Percentiles rank a stretch among this genome's conserved stretches.
These are phyloP conservation scores for Bombus superbus DNA, from an alignment of 1,140 invertebrate genomes.

Conservation along the genomic window DNA sequence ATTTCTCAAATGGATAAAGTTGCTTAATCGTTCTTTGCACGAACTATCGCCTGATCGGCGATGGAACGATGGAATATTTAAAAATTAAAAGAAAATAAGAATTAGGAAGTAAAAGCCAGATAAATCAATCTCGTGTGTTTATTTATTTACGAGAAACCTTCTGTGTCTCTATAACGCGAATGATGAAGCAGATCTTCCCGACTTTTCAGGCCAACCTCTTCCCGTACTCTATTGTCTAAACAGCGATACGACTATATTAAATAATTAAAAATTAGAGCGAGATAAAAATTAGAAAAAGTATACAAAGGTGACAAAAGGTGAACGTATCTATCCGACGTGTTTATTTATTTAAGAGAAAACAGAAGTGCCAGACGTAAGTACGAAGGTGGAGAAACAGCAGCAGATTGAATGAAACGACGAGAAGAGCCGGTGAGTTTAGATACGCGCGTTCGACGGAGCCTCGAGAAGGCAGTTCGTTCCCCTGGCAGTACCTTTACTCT, in stretches of 20 bases:
- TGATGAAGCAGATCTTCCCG: too few relatives aligned
- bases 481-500: conserved; percentile 51
- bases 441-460: background rate
- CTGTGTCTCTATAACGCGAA: too few relatives aligned
- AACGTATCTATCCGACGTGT: conserved; percentile 34
- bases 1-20: too few relatives aligned
- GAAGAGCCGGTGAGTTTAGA: conserved; percentile 23
- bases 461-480: conserved; percentile 39
- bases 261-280: conserved; percentile 34
- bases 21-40: too few relatives aligned
- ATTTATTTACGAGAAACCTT: conserved; percentile 55
- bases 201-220: too few relatives aligned
- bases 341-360: conserved; percentile 59
- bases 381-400: background rate
- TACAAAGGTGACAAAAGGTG: background rate
- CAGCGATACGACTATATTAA: too few relatives aligned
- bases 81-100: conserved; percentile 34
- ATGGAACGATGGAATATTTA: too few relatives aligned
- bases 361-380: background rate
- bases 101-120: conserved; percentile 17
- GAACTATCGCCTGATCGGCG: too few relatives aligned
- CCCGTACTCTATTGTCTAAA: too few relatives aligned
- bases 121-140: conserved; percentile 44
- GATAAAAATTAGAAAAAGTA: conserved; percentile 19
- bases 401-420: background rate